Evolutionary conservation across 2,113 vertebrate species (phyloP), one percentile per base, ranked within the genome.

Genomic region (Syngnathoides biaculeatus): DNA sequence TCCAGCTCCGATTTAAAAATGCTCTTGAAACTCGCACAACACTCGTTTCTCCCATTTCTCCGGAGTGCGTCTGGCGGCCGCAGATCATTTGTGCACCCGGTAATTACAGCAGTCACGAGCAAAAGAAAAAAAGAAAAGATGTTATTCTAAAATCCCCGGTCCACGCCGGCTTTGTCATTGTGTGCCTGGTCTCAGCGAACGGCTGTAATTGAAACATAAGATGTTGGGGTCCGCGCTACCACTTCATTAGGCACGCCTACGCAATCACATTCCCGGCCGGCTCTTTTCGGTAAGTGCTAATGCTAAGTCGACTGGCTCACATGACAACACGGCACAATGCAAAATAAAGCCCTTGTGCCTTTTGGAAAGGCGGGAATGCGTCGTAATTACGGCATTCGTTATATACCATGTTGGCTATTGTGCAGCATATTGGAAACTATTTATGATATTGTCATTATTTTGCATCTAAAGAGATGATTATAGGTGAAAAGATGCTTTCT

Each of bases 191-290:
- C 84, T 85, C 82, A 26, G 72, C 70, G 39, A 68, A 80, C 55
- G 81, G 77, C 83, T 87, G 79, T 86, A 89, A 90, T 89, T 88
- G 89, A 90, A 88, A 89, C 87, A 85, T 88, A 87, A 87, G 80
- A 82, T 70, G 77, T 76, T 80, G 68, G 50, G 65, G 74, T 87
- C 79, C 81, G 74, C 83, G 22, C 60, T 24, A 43, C 60, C 60
- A 62, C 60, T 62, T 62, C 60, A 62, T 62, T 62, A 62, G 60
- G 60, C 39, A 62, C 60, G 26, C 22, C 60, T 62, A 62, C 40
- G 38, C 20, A 62, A 17, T 62, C 22, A 17, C n/a, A 8, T 22
- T 38, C 38, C 38, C 15, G 3, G 30, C 38, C 15, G 3, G 30
- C 30, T 38, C 19, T 39, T 40, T 38, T 62, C n/a, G 60, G 39